A percentile compares a stretch with the other conserved stretches of the same genome.
These are phyloP conservation scores for Erebia ligea DNA, from an alignment of 2,888 invertebrate species.

Conservation along the genomic window DNA sequence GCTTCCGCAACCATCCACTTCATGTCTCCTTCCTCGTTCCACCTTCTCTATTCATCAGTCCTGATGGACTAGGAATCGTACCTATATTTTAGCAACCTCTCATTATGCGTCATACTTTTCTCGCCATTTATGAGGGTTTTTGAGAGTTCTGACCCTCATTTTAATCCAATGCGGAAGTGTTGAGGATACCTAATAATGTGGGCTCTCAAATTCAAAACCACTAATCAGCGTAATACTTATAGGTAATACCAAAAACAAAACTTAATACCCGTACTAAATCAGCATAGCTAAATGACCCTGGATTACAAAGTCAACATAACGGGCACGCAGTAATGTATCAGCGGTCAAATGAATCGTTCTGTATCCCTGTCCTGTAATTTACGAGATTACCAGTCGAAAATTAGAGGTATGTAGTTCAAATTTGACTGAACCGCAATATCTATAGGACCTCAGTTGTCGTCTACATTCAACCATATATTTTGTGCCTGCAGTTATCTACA, in stretches of 20 bases:
- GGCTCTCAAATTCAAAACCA: not conserved
- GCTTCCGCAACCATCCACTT: no score
- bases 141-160: no score
- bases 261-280: slow-evolving; percentile 35
- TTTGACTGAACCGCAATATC: not conserved
- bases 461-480: no score
- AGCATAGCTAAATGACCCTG: slow-evolving; percentile 42
- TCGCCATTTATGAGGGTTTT: no score
- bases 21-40: no score
- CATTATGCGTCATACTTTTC: no score
- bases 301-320: slow-evolving; percentile 43
- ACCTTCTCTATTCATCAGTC: no score
- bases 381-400: slow-evolving; percentile 42
- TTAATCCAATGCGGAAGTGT: no score
- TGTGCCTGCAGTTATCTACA: no score
- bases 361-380: slow-evolving; percentile 43
- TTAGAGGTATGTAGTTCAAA: slow-evolving; percentile 29
- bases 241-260: slow-evolving; percentile 30
- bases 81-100: no score
- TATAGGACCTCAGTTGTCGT: not conserved
- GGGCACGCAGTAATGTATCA: slow-evolving; percentile 38
- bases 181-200: not conserved
- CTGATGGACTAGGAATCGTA: no score
- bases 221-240: not conserved
- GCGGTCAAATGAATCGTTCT: slow-evolving; percentile 43